Conservation (phyloP, 2,113 vertebrate genomes). For the Siniperca chuatsi region DNA sequence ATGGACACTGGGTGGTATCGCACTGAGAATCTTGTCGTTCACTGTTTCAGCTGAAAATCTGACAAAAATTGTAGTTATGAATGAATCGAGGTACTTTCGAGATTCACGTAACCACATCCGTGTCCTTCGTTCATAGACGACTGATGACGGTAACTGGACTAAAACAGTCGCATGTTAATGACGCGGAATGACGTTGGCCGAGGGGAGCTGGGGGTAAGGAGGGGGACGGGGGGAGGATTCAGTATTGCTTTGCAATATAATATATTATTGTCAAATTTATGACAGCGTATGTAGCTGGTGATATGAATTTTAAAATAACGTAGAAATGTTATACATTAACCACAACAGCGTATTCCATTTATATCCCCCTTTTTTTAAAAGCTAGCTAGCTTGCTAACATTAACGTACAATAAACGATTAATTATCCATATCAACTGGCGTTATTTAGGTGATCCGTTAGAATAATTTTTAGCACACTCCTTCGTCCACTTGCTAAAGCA, state of each 20-base stretch:
- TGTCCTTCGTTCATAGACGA: slow-evolving; percentile 60
- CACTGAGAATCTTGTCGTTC: background rate
- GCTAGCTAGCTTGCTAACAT: background rate
- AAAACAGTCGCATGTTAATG: slow-evolving; percentile 65
- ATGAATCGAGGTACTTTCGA: background rate
- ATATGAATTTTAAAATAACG: background rate
- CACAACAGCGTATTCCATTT: background rate
- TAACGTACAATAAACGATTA: background rate
- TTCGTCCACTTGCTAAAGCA: background rate
- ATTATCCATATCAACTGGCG: too few species aligned
- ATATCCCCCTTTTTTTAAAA: background rate
- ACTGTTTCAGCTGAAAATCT: background rate
- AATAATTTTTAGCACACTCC: background rate
- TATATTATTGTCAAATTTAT: too few species aligned
- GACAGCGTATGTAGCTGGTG: too few species aligned
- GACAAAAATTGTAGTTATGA: background rate
- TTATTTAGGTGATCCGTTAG: background rate
- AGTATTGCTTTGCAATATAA: background rate
- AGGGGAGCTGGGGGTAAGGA: background rate
- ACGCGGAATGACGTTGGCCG: slow-evolving; percentile 18
- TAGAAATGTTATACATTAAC: background rate
- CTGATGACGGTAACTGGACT: slow-evolving; percentile 4
- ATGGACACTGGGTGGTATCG: background rate
- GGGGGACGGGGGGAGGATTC: background rate
- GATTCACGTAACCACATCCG: background rate